Percentiles rank a stretch among this genome's conserved stretches.
Conservation (phyloP, 2,113 vertebrate genomes). For the Dipodomys stephensi region DNA sequence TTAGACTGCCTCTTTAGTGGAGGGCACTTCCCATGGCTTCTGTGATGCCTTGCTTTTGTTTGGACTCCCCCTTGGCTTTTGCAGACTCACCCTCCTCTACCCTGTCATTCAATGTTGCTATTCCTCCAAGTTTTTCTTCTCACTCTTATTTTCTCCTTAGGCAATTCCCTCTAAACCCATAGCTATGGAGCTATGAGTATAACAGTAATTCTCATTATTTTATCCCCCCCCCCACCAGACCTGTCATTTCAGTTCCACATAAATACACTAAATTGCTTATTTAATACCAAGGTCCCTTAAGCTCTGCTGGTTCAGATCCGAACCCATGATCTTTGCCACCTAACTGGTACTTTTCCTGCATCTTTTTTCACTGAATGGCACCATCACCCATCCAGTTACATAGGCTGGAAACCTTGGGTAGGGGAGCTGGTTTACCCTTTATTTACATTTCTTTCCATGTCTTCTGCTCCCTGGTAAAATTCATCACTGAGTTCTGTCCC, state of each 20-base stretch:
- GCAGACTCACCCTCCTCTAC: slow-evolving; percentile 61
- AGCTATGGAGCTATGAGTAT: neutral
- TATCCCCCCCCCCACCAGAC: neutral
- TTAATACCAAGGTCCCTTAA: slow-evolving; percentile 20
- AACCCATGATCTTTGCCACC: neutral
- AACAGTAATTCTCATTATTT: slow-evolving; percentile 11
- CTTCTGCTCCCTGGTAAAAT: neutral
- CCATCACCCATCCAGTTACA: neutral
- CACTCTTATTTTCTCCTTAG: neutral
- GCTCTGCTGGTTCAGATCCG: slow-evolving; percentile 19
- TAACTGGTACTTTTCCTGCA: neutral
- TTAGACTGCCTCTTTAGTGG: neutral
- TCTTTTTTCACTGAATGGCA: slow-evolving; percentile 13
- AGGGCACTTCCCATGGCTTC: neutral
- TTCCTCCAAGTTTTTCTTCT: neutral
- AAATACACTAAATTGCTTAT: neutral
- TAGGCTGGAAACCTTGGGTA: neutral
- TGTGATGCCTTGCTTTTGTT: neutral
- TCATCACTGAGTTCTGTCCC: slow-evolving; percentile 8
- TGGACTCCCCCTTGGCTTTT: slow-evolving; percentile 25
- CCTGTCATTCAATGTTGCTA: slow-evolving; percentile 16
- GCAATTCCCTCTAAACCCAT: neutral
- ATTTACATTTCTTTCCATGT: neutral
- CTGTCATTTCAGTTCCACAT: slow-evolving; percentile 22
- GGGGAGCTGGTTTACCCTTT: neutral